Percentiles rank a stretch among this genome's conserved stretches.
phyloP scores from a whole-genome alignment of 2,113 vertebrate genomes.

The Climacteris rufus region DNA sequence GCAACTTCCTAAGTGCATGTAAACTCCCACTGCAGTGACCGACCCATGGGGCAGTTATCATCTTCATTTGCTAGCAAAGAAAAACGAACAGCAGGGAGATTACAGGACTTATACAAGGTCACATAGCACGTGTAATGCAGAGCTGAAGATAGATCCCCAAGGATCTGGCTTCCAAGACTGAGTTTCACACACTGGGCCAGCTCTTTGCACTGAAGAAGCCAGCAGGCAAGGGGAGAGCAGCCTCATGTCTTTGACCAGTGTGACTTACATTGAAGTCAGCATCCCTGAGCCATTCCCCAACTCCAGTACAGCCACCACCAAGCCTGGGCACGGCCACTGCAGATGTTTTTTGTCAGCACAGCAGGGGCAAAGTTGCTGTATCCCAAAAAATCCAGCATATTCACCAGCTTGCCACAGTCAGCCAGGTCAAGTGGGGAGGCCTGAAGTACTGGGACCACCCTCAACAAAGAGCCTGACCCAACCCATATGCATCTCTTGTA shows the following conservation, averaged over 20 bases:
- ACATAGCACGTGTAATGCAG: not conserved
- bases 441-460: not conserved
- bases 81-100: not conserved
- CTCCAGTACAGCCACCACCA: not conserved
- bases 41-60: not conserved
- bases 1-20: not conserved
- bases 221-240: not conserved
- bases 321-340: fast-evolving
- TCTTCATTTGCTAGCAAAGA: not conserved
- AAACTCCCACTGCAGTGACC: not conserved
- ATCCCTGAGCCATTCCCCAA: not conserved
- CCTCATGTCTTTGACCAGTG: not conserved
- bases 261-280: not conserved
- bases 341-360: not conserved
- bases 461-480: not conserved
- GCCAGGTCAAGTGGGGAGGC: not conserved
- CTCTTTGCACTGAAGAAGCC: not conserved
- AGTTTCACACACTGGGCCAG: not conserved
- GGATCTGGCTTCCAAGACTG: not conserved
- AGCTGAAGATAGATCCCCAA: not conserved
- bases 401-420: not conserved
- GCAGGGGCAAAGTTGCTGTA: not conserved
- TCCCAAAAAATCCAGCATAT: not conserved
- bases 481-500: not conserved
- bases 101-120: not conserved